Conservation (phyloP, 30 jellyfish, hydroid and myxozoan genomes). For the Catostylus mosaicus region DNA sequence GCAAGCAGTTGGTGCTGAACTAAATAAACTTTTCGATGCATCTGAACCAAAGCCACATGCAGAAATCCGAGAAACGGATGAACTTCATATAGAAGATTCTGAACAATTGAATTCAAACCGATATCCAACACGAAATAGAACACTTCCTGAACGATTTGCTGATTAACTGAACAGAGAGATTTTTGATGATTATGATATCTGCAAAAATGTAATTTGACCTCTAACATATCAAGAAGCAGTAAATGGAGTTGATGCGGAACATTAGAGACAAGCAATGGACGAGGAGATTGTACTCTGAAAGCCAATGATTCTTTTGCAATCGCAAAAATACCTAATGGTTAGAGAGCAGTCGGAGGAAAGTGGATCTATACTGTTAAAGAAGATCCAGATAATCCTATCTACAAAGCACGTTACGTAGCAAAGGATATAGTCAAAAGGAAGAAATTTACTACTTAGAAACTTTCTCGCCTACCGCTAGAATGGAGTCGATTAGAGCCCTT, state of each 20-base stretch:
- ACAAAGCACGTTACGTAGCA: conserved; percentile 68
- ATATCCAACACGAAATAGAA: conserved; percentile 20
- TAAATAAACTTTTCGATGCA: conserved; percentile 14
- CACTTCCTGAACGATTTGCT: conserved; percentile 7
- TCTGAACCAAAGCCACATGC: conserved; percentile 25
- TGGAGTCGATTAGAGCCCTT: conserved; percentile 63
- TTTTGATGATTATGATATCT: conserved; percentile 5
- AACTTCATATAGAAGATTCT: conserved; percentile 15
- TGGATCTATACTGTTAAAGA: conserved; percentile 57
- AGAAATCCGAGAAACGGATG: conserved; percentile 4
- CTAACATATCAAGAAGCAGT: conserved; percentile 52
- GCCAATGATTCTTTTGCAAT: conserved; percentile 19
- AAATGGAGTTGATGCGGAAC: conserved; percentile 37
- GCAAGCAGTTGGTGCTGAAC: conserved; percentile 14
- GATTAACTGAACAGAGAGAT: conserved; percentile 11
- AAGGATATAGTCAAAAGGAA: conserved; percentile 55
- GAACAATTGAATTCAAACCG: conserved; percentile 1
- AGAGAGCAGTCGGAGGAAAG: conserved; percentile 72
- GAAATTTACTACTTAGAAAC: conserved; percentile 53
- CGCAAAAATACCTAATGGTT: conserved; percentile 20
- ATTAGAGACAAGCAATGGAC: conserved; percentile 75
- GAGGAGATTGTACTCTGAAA: conserved; percentile 35
- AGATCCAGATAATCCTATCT: conserved; percentile 14
- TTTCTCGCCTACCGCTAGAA: conserved; percentile 73
- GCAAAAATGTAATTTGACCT: conserved; percentile 23